Conservation (phyloP, 2,113 vertebrate genomes). For the Cheirogaleus medius region DNA sequence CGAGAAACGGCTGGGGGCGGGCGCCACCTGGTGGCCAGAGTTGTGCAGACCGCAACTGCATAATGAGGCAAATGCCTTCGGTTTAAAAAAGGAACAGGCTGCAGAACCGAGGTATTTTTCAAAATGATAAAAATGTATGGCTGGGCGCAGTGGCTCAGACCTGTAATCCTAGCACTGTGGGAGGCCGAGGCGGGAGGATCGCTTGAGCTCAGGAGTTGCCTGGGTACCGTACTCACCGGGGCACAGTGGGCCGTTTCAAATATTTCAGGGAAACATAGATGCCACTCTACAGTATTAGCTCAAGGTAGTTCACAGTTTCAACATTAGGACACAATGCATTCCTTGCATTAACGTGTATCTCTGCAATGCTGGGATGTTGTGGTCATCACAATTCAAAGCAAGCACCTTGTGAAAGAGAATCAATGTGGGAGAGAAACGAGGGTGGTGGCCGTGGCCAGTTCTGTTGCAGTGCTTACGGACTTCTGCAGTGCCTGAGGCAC, state of each 20-base stretch:
- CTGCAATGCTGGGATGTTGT: background rate
- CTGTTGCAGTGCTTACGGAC: background rate
- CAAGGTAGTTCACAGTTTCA: background rate
- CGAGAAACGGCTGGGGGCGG: background rate
- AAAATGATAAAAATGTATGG: background rate
- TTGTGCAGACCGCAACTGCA: background rate
- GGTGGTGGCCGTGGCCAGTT: background rate
- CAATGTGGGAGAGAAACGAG: background rate
- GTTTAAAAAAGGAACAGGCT: background rate
- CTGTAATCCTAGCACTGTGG: too few species aligned
- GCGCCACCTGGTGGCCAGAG: slow-evolving; percentile 30
- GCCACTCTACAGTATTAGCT: background rate
- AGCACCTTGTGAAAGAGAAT: background rate
- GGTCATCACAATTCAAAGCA: background rate
- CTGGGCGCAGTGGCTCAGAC: too few species aligned
- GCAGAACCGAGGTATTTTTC: background rate
- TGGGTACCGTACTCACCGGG: background rate
- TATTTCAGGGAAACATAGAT: background rate
- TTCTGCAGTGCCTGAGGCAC: background rate
- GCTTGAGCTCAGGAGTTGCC: too few species aligned
- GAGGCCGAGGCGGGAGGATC: too few species aligned
- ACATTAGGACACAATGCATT: background rate
- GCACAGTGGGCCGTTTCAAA: background rate
- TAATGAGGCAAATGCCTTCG: background rate
- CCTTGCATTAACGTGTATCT: background rate